Evolutionary conservation across 2,113 vertebrate genomes (phyloP), one percentile per base, ranked within the genome.

Genomic region (Shinisaurus crocodilurus): DNA sequence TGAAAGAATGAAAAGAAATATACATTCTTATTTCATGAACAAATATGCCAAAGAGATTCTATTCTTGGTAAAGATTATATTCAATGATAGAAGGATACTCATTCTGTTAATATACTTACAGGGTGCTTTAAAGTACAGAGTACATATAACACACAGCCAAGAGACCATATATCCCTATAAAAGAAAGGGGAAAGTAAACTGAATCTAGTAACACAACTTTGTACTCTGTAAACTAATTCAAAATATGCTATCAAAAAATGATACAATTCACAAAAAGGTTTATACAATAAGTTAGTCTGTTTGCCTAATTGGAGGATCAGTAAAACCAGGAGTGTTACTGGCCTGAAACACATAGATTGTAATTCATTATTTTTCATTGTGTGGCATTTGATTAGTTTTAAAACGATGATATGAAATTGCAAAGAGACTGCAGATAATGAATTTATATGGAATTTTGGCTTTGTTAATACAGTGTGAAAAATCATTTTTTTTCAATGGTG

Each of bases 81-180:
- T 88, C 2, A 93, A 72, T 67, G 88, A 63, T 43, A 85, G 8
- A 76, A 87, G 50, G 89, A 54, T 86, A 84, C 89, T 69, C 43
- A 87, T 32, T 91, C 5, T 43, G 70, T 18, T 18, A 81, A 45
- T 20, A 67, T 95, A 97, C 98, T 98, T 96, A 99, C 98, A 90
- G 98, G 98, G 96, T 98, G 98, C 89, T 94, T 98, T 79, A 99
- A 96, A 57, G 98, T 95, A 93, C 98, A 99, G 43, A 99, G 97
- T 88, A 99, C 98, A 94, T 99, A 98, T 43, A 99, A 96, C 92
- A 99, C 97, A 86, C 98, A 99, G 82, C 98, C 98, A 95, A 99
- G 97, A 95, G 98, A 99, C 98, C 98, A 99, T 95, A 99, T 96
- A 94, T 99, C 98, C 95, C 98, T 99, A 95, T 80, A 69, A 93